Percentiles rank a stretch among this genome's conserved stretches.
Evolutionary conservation across 2,888 invertebrate genomes (phyloP).

Genomic region (Peribatodes rhomboidaria): DNA sequence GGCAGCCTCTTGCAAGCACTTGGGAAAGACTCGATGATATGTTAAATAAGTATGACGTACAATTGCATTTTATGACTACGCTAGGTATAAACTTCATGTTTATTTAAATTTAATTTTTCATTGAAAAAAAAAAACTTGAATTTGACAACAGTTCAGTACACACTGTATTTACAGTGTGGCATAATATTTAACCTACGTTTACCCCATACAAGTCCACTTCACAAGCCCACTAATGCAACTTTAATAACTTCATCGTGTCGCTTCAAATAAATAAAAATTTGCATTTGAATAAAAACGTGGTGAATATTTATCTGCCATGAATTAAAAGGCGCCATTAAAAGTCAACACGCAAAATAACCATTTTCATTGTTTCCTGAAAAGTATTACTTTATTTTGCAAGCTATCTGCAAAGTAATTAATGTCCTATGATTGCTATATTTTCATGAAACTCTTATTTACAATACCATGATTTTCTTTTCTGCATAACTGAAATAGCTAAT

Average conservation of each 20-base stretch:
- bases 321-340: slow-evolving; percentile 52
- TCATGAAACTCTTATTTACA: not conserved
- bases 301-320: slow-evolving; percentile 34
- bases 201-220: not conserved
- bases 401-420: slow-evolving; percentile 23
- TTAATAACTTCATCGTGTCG: slow-evolving; percentile 36
- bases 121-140: too few relatives aligned
- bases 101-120: too few relatives aligned
- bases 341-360: slow-evolving; percentile 65
- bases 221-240: slow-evolving; percentile 18
- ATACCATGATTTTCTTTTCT: too few relatives aligned
- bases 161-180: too few relatives aligned
- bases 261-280: slow-evolving; percentile 32
- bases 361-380: slow-evolving; percentile 57
- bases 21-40: too few relatives aligned
- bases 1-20: too few relatives aligned
- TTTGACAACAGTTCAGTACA: too few relatives aligned
- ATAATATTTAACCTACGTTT: too few relatives aligned
- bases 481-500: too few relatives aligned
- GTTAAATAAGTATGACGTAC: too few relatives aligned
- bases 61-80: too few relatives aligned
- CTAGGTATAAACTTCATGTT: too few relatives aligned
- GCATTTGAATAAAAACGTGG: slow-evolving; percentile 25
- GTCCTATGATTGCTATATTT: slow-evolving; percentile 3
- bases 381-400: slow-evolving; percentile 56